Base-by-base conservation (phyloP, 2,888 invertebrate species). In the Sisyra terminalis region DNA sequence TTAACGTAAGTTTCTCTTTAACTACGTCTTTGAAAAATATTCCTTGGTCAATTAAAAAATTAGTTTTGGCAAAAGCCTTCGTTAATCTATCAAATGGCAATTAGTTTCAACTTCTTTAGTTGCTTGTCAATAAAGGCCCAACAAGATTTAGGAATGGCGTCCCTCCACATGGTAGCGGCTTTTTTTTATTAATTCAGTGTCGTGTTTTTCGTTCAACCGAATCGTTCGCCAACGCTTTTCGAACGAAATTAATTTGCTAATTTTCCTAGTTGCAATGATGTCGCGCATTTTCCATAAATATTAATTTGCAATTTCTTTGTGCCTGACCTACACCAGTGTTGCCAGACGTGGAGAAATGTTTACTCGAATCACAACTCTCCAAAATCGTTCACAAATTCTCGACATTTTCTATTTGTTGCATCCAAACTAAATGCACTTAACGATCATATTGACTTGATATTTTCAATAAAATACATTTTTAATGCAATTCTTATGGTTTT, bases 71-170 rank as follows among this genome's bases (percentile, higher is more conserved):
- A 31, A 11, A 42, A 35, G 29, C 8, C 14, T 30, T 17, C 24
- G 11, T 53, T 56, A 62, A 61, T 57, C 54, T 57, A 45, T 54
- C 55, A 57, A 51, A 63, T 65, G 63, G 57, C 52, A 61, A 64
- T 62, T 64, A 65, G 63, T 45, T 50, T 49, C 47, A 49, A 42
- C 63, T 39, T 44, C 45, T 45, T 47, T 47, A 39, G 46, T 43
- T 51, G 50, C 53, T 54, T 73, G 72, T 71, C 73, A 73, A 66
- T 70, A 69, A 66, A 67, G 67, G 67, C 69, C 70, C 69, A 69
- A 66, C 71, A 70, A 71, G 69, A 67, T 69, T 69, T 70, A 69
- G 70, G 74, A 75, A 77, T 77, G 77, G 77, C 77, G 76, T 76
- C 76, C 70, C 67, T 63, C 74, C 75, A 75, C 76, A 76, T 76